Evolutionary conservation across 2,888 invertebrate species (phyloP).

Genomic region (Xylocampa areola): DNA sequence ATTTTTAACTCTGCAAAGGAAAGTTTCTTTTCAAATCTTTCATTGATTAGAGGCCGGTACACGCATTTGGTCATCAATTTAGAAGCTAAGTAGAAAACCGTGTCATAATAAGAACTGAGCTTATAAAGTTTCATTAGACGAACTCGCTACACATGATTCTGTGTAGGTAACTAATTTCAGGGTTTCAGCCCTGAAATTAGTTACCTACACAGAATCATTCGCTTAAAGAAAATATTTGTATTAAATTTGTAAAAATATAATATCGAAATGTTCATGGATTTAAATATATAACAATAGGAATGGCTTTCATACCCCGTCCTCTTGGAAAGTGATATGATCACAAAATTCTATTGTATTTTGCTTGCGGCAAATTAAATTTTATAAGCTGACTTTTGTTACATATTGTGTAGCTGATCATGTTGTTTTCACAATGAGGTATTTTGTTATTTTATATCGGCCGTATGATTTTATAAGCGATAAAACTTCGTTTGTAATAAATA

Average conservation of each 20-base stretch:
- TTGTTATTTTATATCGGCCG: not conserved
- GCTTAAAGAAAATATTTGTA: not conserved
- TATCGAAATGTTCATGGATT: not conserved
- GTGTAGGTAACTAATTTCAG: too few species aligned
- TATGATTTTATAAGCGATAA: too few species aligned
- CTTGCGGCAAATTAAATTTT: conserved; percentile 29
- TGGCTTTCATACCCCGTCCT: not conserved
- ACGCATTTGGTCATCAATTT: not conserved
- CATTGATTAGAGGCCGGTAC: not conserved
- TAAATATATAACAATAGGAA: conserved; percentile 9
- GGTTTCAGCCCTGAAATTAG: too few species aligned
- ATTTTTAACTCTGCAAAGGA: not conserved
- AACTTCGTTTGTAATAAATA: too few species aligned
- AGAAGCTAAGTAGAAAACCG: conserved; percentile 1
- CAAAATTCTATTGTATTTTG: conserved; percentile 26
- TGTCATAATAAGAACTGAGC: conserved; percentile 5
- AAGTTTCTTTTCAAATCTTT: not conserved
- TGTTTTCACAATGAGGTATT: conserved; percentile 3
- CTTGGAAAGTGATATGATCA: conserved; percentile 28
- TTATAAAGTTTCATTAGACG: conserved; percentile 4
- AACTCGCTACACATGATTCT: not conserved
- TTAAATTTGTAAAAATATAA: not conserved
- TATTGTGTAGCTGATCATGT: conserved; percentile 8
- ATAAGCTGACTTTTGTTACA: conserved; percentile 18
- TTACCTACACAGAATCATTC: not conserved